phyloP scores from a whole-genome alignment of 2,797 vertebrate genomes.

The Apogon hyalosoma region DNA sequence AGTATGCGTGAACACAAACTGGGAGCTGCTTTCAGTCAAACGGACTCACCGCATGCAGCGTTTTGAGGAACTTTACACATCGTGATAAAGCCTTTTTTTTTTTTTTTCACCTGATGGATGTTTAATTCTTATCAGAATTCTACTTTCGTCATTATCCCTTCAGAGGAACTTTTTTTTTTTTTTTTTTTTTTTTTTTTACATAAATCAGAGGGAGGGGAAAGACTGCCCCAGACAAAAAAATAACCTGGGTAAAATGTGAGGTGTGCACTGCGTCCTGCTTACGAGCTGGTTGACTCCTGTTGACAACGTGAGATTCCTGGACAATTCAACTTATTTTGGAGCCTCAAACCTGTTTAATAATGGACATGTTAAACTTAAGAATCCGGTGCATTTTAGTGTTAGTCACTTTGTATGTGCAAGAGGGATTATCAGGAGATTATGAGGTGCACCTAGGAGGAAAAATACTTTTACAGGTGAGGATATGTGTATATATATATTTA shows the following conservation, averaged over 20 bases:
- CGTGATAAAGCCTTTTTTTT: not conserved
- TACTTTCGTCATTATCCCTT: slow-evolving; percentile 8
- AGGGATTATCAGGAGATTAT: slow-evolving; percentile 65
- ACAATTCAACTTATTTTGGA: slow-evolving; percentile 13
- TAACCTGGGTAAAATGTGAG: slow-evolving; percentile 68
- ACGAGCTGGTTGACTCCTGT: slow-evolving; percentile 39
- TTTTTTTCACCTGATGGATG: slow-evolving; percentile 24
- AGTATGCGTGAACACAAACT: slow-evolving; percentile 43
- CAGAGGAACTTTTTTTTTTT: not conserved
- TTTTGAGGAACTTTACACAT: slow-evolving; percentile 18
- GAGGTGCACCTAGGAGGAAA: slow-evolving; percentile 51
- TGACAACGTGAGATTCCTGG: slow-evolving; percentile 29
- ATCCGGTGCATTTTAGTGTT: slow-evolving; percentile 63
- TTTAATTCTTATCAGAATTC: slow-evolving; percentile 9
- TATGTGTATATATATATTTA: not conserved
- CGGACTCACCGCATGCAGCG: slow-evolving; percentile 34
- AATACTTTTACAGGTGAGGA: slow-evolving; percentile 71
- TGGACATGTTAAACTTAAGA: slow-evolving; percentile 57
- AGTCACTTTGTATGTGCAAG: slow-evolving; percentile 54
- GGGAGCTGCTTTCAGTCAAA: slow-evolving; percentile 26
- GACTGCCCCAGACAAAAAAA: slow-evolving; percentile 43
- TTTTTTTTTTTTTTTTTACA: slow-evolving; percentile 11
- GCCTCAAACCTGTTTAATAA: not conserved
- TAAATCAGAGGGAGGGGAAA: slow-evolving; percentile 28
- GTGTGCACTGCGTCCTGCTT: slow-evolving; percentile 39